Evolutionary conservation across 2,797 vertebrate genomes (phyloP), one percentile per base, ranked within the genome.

Genomic region (Microhierax caerulescens): DNA sequence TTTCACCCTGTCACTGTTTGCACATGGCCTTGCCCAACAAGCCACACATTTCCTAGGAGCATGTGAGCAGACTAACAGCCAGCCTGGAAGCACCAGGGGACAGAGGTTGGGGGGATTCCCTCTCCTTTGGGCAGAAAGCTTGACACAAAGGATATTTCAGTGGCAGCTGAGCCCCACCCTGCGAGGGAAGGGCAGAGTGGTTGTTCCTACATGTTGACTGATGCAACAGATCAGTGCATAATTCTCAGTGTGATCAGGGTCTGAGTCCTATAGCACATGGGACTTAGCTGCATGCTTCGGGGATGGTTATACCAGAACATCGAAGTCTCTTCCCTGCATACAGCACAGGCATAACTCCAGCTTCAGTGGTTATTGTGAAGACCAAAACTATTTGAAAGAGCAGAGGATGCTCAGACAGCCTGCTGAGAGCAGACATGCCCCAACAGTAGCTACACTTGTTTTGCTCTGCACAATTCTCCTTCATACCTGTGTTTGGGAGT

Each of bases 181-280:
- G n/a, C 4, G 7, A 80, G 43, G 32, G 53, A 53, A 87, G n/a
- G 56, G 39, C 28, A 65, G 28, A 9, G 3, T 48, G 50, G 24
- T 23, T 39, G 10, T 60, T 25, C 48, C 63, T 76, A 36, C 19
- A 2, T 5, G 6, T 14, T 60, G 36, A 51, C 34, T 37, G 60
- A 28, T 56, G 21, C 20, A 34, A 36, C 13, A 59, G 30, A 24
- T 47, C 4, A 50, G n/a, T 23, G 39, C 32, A 39, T 50, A 51
- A 50, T 9, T 48, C 28, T 64, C 13, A 1, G 4, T 5, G 24
- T 0, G 0, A 19, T 8, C 0, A 0, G 36, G 22, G 51, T 20
- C 64, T 2, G 25, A 67, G 18, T 69, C 56, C 24, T 34, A 57
- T 12, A 41, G 76, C 15, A 47, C 50, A 65, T 7, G 9, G 8